Base-by-base conservation (phyloP, 1,140 invertebrate species). In the Drosophila miranda region DNA sequence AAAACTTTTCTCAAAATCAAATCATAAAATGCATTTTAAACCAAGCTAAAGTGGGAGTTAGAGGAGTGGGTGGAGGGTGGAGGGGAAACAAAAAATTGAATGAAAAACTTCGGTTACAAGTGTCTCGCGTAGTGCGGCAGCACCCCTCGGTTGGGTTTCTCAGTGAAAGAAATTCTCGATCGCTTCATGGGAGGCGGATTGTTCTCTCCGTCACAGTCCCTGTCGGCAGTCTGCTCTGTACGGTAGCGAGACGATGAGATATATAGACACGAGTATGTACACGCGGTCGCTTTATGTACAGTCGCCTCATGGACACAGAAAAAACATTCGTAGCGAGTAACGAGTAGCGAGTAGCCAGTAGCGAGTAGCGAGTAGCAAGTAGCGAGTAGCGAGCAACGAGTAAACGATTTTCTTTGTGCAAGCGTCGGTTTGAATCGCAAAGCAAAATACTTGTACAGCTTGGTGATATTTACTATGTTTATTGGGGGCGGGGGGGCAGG, bases 401-500 rank as follows among this genome's bases (percentile, higher is more conserved):
- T 42, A 68, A 48, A 26, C n/a, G 16, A 34, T 14, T 19, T 57
- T 68, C 51, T 8, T 44, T 56, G 66, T 68, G 66, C 66, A 68
- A 68, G 66, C 62, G 49, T 56, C 44, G 50, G 28, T 42, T 41
- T 14, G 23, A 67, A 34, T 68, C 64, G 64, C 64, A 68, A 49
- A 68, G 66, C 62, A 68, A 49, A 38, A 11, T 38, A 38, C 34
- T 38, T 38, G 3, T 38, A 38, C 11, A 43, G 16, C 3, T 68
- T 68, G 74, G 78, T 79, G 51, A 19, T 64, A 46, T 62, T 68
- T 83, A 49, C 30, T 82, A 82, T 79, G 58, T 49, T 16, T 16
- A 16, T 16, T 16, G 16, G 16, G 16, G 16, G 0, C 16, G 0
- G 16, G 16, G 16, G 16, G 16, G 0, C n/a, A n/a, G n/a, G n/a